Evolutionary conservation across 2,797 vertebrate species (phyloP).

Genomic region (Cuniculus paca): DNA sequence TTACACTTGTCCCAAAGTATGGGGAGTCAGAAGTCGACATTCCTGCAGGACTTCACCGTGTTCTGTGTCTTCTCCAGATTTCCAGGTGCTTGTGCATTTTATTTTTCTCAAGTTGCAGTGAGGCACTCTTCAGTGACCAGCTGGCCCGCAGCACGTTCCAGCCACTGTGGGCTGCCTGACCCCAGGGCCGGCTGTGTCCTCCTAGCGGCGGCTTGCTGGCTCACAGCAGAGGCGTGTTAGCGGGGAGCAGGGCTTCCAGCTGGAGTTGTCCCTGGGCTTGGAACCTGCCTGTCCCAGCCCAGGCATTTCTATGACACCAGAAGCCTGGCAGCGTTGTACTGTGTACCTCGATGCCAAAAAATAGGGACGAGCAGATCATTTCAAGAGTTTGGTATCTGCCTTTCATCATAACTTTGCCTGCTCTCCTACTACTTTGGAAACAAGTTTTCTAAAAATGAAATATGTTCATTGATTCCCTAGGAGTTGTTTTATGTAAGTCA

Average conservation of each 20-base stretch:
- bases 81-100: background rate
- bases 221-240: background rate
- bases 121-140: background rate
- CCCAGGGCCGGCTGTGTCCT: background rate
- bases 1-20: background rate
- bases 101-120: background rate
- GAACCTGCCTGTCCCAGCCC: background rate
- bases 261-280: background rate
- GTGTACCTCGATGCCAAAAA: background rate
- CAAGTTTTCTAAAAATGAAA: constrained; percentile 17
- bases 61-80: constrained; percentile 3
- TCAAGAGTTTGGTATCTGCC: background rate
- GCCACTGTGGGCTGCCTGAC: background rate
- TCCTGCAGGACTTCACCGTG: background rate
- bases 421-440: constrained; percentile 13
- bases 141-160: background rate
- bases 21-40: background rate
- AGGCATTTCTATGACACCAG: background rate
- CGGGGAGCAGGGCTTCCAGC: background rate
- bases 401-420: background rate
- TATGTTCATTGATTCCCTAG: background rate
- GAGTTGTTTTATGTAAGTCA: constrained; percentile 21
- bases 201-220: background rate
- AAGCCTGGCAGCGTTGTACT: background rate
- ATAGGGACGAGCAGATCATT: background rate